A percentile compares a stretch with the other conserved stretches of the same genome.
Evolutionary conservation across 2,888 invertebrate species (phyloP).

Genomic region (Galeruca laticollis): DNA sequence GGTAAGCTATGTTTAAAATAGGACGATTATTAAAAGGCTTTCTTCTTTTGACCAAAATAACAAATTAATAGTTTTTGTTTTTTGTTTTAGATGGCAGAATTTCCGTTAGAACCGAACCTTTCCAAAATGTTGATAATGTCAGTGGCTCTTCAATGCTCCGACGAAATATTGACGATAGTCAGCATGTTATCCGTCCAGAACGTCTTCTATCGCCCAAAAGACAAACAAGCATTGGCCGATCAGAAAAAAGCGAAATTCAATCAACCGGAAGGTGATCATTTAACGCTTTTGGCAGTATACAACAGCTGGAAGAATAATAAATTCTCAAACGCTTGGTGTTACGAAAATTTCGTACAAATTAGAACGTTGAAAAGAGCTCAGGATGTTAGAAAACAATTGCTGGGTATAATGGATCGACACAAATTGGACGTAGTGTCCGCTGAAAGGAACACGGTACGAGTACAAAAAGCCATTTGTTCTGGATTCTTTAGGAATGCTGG

Average conservation of each 20-base stretch:
- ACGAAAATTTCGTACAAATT: constrained; percentile 99
- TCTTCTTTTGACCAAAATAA: too few species aligned
- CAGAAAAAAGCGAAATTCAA: constrained; percentile 99
- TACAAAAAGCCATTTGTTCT: constrained; percentile 98
- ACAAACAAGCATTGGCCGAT: constrained; percentile 96
- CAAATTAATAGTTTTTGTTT: too few species aligned
- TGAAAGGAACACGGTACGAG: constrained; percentile 92
- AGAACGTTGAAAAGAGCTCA: constrained; percentile 96
- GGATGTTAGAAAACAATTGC: constrained; percentile 96
- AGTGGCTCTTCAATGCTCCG: constrained; percentile 96
- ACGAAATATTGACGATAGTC: constrained; percentile 98
- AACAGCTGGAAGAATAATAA: constrained; percentile 99
- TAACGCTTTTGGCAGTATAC: constrained; percentile 97
- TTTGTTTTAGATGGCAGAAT: constrained; percentile 91
- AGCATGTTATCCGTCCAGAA: constrained; percentile 99
- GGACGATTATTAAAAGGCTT: too few species aligned
- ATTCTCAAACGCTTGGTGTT: constrained; percentile 99
- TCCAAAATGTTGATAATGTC: constrained; percentile 99
- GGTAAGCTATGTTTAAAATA: constrained; percentile 63
- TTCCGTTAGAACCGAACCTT: constrained; percentile 97
- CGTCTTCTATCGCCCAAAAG: constrained; percentile 95
- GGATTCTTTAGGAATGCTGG: constrained; percentile 99
- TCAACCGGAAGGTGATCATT: constrained; percentile 97
- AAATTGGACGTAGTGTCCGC: constrained; percentile 97
- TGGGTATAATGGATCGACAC: constrained; percentile 98